These are phyloP conservation scores for Nyctibius grandis DNA, from an alignment of 2,797 vertebrate genomes.

Conservation along the genomic window DNA sequence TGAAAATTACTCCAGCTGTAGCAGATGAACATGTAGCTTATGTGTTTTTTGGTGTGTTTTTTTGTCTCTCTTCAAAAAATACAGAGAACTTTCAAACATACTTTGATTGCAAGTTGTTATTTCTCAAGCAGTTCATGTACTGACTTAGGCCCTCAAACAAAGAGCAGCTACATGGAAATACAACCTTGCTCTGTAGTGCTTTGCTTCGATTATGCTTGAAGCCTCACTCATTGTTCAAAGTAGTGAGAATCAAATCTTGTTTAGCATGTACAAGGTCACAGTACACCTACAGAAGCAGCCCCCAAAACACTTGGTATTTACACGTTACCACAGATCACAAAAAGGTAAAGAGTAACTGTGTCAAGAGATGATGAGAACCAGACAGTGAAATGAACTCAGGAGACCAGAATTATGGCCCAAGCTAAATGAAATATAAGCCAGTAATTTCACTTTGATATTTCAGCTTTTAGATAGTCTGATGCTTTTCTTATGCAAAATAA, in stretches of 20 bases:
- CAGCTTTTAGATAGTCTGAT: background rate
- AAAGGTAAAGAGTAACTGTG: background rate
- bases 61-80: background rate
- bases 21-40: background rate
- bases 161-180: background rate
- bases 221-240: background rate
- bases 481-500: background rate
- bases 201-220: background rate
- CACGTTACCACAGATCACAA: background rate
- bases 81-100: background rate
- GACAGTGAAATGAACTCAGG: background rate
- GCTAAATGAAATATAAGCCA: background rate
- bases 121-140: background rate
- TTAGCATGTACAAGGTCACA: background rate
- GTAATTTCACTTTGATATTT: background rate
- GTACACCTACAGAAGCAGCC: background rate
- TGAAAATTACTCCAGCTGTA: background rate
- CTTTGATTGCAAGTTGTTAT: background rate
- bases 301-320: background rate
- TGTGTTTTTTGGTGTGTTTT: background rate
- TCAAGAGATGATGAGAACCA: background rate
- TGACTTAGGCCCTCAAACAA: background rate
- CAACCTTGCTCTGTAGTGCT: background rate
- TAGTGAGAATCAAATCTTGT: background rate
- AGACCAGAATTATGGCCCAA: background rate